A percentile compares a stretch with the other conserved stretches of the same genome.
These are phyloP conservation scores for Mesoclemmys tuberculata DNA, from an alignment of 2,113 vertebrate species.

Conservation along the genomic window DNA sequence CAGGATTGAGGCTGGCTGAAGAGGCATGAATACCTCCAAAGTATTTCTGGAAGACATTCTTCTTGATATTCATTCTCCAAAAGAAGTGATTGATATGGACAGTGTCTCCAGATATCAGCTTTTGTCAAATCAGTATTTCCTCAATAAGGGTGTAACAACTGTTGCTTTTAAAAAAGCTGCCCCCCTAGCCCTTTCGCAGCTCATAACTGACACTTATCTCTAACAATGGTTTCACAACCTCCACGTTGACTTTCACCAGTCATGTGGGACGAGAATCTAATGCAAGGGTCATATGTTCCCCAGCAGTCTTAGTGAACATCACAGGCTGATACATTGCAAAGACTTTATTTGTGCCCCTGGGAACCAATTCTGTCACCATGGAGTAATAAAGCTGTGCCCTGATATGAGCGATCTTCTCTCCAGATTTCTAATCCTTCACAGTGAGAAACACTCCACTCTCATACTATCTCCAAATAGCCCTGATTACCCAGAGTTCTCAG, in stretches of 20 bases:
- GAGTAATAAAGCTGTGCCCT: not conserved
- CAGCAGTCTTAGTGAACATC: not conserved
- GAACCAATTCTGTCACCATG: not conserved
- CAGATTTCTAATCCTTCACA: not conserved
- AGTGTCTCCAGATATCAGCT: accelerated
- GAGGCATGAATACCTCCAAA: not conserved
- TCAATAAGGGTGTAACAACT: not conserved
- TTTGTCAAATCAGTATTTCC: not conserved
- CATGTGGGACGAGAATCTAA: accelerated
- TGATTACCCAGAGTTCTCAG: not conserved
- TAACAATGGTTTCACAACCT: not conserved
- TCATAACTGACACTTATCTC: accelerated
- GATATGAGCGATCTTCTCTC: not conserved
- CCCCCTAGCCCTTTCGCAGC: not conserved
- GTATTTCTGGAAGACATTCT: not conserved
- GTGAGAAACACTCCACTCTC: accelerated
- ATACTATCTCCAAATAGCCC: accelerated
- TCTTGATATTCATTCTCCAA: accelerated
- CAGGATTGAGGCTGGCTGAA: not conserved
- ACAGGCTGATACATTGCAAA: not conserved
- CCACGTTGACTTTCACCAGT: accelerated
- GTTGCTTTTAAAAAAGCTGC: not conserved
- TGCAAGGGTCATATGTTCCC: not conserved
- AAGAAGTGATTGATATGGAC: not conserved
- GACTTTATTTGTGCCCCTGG: not conserved